Percentiles rank a stretch among this genome's conserved stretches.
Evolutionary conservation across 2,888 invertebrate species (phyloP).

Genomic region (Laothoe populi): DNA sequence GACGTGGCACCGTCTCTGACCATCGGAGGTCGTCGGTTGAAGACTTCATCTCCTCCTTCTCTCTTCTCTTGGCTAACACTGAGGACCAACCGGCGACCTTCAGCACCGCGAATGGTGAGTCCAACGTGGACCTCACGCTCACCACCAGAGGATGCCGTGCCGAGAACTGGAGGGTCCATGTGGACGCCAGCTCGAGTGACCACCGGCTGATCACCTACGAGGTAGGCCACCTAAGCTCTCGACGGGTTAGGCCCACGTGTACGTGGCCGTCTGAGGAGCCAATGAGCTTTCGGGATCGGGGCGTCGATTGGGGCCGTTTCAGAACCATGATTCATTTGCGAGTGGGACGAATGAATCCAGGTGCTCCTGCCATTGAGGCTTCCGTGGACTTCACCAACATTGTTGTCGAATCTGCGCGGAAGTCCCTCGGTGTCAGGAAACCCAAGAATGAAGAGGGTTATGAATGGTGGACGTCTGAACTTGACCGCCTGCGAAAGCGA

Average conservation of each 20-base stretch:
- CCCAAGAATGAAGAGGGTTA: too few relatives aligned
- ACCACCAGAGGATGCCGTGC: background rate
- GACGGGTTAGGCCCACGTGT: too few relatives aligned
- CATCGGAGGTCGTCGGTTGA: background rate
- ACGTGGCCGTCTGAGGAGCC: too few relatives aligned
- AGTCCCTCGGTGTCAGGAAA: constrained; percentile 12
- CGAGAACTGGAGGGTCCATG: background rate
- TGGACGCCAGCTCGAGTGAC: too few relatives aligned
- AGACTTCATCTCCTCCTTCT: background rate
- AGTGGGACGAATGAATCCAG: background rate
- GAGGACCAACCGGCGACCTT: constrained; percentile 29
- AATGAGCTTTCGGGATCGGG: too few relatives aligned
- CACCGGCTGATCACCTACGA: background rate
- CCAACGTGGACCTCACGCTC: constrained; percentile 24
- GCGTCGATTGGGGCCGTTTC: too few relatives aligned
- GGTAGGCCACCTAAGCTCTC: too few relatives aligned
- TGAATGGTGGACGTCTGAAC: too few relatives aligned
- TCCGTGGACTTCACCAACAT: background rate
- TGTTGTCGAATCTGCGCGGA: background rate
- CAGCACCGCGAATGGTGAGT: constrained; percentile 2
- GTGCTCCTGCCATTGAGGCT: background rate
- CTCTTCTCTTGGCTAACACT: background rate
- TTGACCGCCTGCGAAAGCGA: too few relatives aligned
- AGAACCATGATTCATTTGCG: too few relatives aligned
- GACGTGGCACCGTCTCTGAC: constrained; percentile 31